phyloP scores from a whole-genome alignment of 2,888 invertebrate genomes.

The Thera obeliscata region DNA sequence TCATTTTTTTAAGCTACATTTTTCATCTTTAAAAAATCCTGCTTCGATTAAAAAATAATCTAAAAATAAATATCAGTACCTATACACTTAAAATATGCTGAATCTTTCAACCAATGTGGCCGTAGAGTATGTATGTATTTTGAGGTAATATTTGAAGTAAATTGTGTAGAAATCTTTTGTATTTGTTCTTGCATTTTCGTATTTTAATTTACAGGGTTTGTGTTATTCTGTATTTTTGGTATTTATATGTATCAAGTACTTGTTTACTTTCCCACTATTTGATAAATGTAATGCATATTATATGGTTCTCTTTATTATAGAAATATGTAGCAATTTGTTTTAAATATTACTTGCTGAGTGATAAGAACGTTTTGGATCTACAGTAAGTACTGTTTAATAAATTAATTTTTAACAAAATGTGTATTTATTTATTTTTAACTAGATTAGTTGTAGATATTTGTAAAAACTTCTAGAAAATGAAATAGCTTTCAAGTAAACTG shows the following conservation, averaged over 20 bases:
- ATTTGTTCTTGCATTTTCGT: slow-evolving; percentile 26
- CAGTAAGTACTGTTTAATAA: slow-evolving; percentile 70
- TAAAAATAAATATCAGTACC: too few relatives aligned
- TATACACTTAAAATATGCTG: not conserved
- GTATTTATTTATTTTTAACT: slow-evolving; percentile 23
- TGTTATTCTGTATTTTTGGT: slow-evolving; percentile 5
- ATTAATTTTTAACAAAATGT: slow-evolving; percentile 46
- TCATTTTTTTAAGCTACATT: slow-evolving; percentile 3
- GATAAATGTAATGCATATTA: slow-evolving; percentile 20
- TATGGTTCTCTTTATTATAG: slow-evolving; percentile 9
- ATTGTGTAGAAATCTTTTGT: slow-evolving; percentile 50
- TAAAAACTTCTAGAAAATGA: not conserved
- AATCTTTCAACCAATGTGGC: slow-evolving; percentile 27
- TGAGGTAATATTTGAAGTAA: slow-evolving; percentile 69
- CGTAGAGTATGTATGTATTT: slow-evolving; percentile 33
- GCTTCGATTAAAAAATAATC: too few relatives aligned
- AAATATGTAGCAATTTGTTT: slow-evolving; percentile 58
- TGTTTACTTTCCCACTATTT: slow-evolving; percentile 24
- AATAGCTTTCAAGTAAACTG: too few relatives aligned
- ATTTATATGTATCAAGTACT: not conserved
- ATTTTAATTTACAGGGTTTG: slow-evolving; percentile 14
- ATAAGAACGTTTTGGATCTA: slow-evolving; percentile 55
- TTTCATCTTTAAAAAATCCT: not conserved
- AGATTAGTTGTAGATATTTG: not conserved
- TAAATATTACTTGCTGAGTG: slow-evolving; percentile 61